Base-by-base conservation (phyloP, 2,797 vertebrate species). In the Microhierax caerulescens region DNA sequence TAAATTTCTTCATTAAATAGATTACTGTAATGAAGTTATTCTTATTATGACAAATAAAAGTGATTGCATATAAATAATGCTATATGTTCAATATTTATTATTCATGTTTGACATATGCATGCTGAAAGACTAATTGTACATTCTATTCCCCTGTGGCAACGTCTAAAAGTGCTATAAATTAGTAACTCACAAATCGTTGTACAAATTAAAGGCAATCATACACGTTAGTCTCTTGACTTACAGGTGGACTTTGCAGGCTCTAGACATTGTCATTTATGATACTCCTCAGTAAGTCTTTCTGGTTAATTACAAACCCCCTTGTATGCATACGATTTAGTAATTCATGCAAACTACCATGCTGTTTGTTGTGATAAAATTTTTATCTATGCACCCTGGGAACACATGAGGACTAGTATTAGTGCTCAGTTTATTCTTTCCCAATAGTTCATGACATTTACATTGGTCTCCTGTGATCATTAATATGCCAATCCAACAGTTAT, bases 291-390 rank as follows among this genome's bases (percentile, higher is more conserved):
- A 97, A 96, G 85, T 96, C 92, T 90, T 94, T 70, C 87, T 95
- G 57, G 93, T 97, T 97, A 97, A 96, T 97, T 97, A 88, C 6
- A 30, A 96, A 88, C 93, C 82, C 53, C 97, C 92, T 94, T 97
- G 59, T 95, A 95, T 95, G 87, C 94, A 92, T 73, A 95, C 92
- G 79, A 97, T 97, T 97, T 96, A 97, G 97, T 97, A 98, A 97
- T 97, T 97, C 96, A 98, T 98, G 95, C 94, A 97, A 97, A 96
- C 53, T 75, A 92, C 70, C 81, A 94, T 94, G 77, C 97, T 98
- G 95, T 96, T 97, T 94, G 95, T 96, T 95, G 93, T 96, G 97
- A 98, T 98, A 98, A 98, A 97, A 95, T 81, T 95, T 97, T 97
- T 97, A 96, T 97, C 96, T 96, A 9, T 85, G 68, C 90, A 93